Evolutionary conservation across 2,113 vertebrate species (phyloP), one percentile per base, ranked within the genome.

Genomic region (Nematolebias whitei): DNA sequence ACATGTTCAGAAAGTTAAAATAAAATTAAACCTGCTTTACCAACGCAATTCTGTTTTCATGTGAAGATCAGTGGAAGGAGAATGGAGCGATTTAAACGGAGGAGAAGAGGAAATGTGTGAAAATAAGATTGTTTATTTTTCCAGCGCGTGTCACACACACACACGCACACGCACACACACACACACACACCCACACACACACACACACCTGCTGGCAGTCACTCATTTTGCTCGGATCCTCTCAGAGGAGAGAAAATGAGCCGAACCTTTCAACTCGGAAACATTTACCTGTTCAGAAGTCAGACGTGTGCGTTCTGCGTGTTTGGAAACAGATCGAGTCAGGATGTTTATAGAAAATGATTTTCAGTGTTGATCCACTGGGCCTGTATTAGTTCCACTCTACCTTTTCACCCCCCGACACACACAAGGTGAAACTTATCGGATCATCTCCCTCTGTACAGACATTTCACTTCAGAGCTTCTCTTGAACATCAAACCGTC

Each of bases 191-290:
- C 55, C 48, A 62, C 32, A 50, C 35, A 40, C 2, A 3, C 24
- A 19, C 44, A 63, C n/a, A 73, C 59, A 71, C 12, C 12, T 69
- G 64, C 74, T 87, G 87, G 85, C 85, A 86, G 79, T 81, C 76
- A 63, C 50, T 85, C 74, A 71, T 70, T 73, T 81, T 87, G 83
- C 80, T 79, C 4, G 24, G 71, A 88, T 84, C 85, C 74, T 89
- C 87, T 87, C 79, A 84, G 74, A 75, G 57, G 35, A 52, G 54
- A 74, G 57, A 70, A 77, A 72, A 85, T 83, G 86, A 86, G 75
- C 82, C 79, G 82, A 80, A 85, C 79, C 87, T 89, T 87, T 87
- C 84, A 87, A 87, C 79, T 83, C 52, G 54, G 78, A 78, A 87
- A 85, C 61, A 78, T 83, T 86, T 85, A 63, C 79, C 83, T 86